Evolutionary conservation across 2,113 vertebrate genomes (phyloP), one percentile per base, ranked within the genome.

Genomic region (Nerophis ophidion): DNA sequence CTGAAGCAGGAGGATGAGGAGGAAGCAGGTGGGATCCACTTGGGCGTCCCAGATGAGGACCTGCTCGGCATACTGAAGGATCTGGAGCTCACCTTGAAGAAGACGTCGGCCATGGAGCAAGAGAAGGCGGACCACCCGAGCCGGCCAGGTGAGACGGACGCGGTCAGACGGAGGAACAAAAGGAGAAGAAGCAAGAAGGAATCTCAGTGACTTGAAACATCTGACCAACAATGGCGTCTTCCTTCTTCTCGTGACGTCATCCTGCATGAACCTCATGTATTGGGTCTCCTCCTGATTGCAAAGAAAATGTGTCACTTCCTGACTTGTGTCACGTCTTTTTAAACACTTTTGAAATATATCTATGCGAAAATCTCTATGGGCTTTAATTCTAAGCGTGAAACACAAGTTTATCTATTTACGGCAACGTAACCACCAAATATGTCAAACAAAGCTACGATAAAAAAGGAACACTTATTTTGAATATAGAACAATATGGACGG

Each of bases 91-190:
- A 72, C 73, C 0, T 69, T 83, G 66, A 60, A 62, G 52, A 16
- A 74, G 70, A 70, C 74, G 3, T 45, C 66, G 0, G 44, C 26
- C 64, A 53, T 69, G 72, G 73, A 82, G 66, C 75, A 66, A 72
- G 75, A 81, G 62, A 64, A 75, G 63, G 26, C 67, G 7, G 70
- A 75, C 40, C 69, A 67, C 17, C 53, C 72, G 5, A 33, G 0
- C 8, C 16, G 8, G 33, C 56, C 63, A 1, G 26, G 4, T 6
- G 73, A 72, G 60, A 60, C 52, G 0, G 65, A 70, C 19, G 33
- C 17, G 0, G 54, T 95, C 72, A 90, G 94, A 70, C 91, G 90
- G 72, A 88, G 93, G 74, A 91, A 72, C 76, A 88, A 56, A 76
- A 83, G 74, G 55, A 81, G 78, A 60, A 73, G 65, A 19, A 60